These are phyloP conservation scores for Dorcus parallelipipedus DNA, from an alignment of 2,888 invertebrate genomes.

Conservation along the genomic window DNA sequence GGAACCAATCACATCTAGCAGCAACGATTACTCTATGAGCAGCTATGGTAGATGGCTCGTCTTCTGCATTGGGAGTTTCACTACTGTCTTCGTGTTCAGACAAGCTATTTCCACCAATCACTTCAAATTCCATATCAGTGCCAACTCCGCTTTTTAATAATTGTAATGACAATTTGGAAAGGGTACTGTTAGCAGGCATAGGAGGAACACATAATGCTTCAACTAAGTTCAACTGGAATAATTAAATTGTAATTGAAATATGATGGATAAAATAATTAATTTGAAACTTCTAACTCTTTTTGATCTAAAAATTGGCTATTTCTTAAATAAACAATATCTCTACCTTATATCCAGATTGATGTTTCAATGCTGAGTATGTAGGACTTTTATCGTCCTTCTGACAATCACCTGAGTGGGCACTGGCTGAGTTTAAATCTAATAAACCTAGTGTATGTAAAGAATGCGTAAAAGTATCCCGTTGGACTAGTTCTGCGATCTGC, in stretches of 20 bases:
- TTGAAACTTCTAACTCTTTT: too few species aligned
- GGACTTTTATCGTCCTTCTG: conserved; percentile 23
- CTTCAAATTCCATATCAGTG: conserved; percentile 67
- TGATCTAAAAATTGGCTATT: too few species aligned
- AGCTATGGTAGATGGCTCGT: conserved; percentile 47
- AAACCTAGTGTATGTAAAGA: conserved; percentile 57
- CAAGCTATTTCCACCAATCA: conserved; percentile 35
- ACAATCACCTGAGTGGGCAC: background rate
- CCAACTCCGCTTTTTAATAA: conserved; percentile 54
- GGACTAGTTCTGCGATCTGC: conserved; percentile 58
- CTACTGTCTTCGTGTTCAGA: conserved; percentile 9
- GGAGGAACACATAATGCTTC: conserved; percentile 62
- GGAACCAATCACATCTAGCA: conserved; percentile 67
- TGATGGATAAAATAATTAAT: too few species aligned
- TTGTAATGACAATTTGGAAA: conserved; percentile 58
- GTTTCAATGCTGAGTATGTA: conserved; percentile 32
- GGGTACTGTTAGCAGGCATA: conserved; percentile 52
- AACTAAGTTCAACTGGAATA: conserved; percentile 55
- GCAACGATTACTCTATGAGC: conserved; percentile 67
- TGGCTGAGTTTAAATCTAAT: conserved; percentile 39
- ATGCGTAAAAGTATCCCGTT: conserved; percentile 60
- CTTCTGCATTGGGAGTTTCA: conserved; percentile 24
- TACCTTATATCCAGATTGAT: conserved; percentile 32
- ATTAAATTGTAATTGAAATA: too few species aligned
- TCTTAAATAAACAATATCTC: background rate